Evolutionary conservation across 2,797 vertebrate species (phyloP).

Genomic region (Syngnathus acus): DNA sequence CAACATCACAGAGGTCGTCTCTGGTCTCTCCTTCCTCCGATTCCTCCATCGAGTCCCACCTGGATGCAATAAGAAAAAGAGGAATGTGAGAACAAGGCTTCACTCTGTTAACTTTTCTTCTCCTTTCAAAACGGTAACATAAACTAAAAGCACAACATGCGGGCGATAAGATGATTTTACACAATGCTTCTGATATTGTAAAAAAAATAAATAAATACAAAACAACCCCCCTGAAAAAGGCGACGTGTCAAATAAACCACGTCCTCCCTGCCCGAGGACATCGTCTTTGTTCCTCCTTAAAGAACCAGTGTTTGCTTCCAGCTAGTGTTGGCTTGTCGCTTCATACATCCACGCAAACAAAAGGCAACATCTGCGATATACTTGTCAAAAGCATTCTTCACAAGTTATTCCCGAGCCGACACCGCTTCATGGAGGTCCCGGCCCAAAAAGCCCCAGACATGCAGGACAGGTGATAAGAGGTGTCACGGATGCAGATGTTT

Average conservation of each 20-base stretch:
- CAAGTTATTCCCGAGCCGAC: slow-evolving; percentile 41
- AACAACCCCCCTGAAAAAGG: slow-evolving; percentile 32
- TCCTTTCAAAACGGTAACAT: slow-evolving; percentile 51
- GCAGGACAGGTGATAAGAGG: slow-evolving; percentile 60
- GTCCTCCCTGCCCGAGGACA: slow-evolving; percentile 48
- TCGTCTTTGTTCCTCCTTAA: slow-evolving; percentile 55
- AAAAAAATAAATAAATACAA: slow-evolving; percentile 31
- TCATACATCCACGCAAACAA: slow-evolving; percentile 64
- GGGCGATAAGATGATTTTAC: slow-evolving; percentile 48
- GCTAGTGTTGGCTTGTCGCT: slow-evolving; percentile 61
- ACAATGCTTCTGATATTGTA: slow-evolving; percentile 51
- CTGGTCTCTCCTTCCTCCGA: slow-evolving; percentile 46
- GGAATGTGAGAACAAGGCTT: slow-evolving; percentile 52
- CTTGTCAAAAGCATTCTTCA: slow-evolving; percentile 67
- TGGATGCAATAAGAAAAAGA: slow-evolving; percentile 45
- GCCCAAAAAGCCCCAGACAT: slow-evolving; percentile 56
- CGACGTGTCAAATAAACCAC: slow-evolving; percentile 63
- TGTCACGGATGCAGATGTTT: slow-evolving; percentile 60
- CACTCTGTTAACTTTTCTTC: slow-evolving; percentile 31
- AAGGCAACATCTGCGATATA: slow-evolving; percentile 58
- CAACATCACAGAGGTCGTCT: slow-evolving; percentile 41
- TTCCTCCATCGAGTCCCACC: slow-evolving; percentile 61
- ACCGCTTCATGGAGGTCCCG: slow-evolving; percentile 56
- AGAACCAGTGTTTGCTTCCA: slow-evolving; percentile 44
- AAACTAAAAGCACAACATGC: slow-evolving; percentile 59